phyloP scores from a whole-genome alignment of 2,888 invertebrate genomes.

The Agrilus cyanescens region DNA sequence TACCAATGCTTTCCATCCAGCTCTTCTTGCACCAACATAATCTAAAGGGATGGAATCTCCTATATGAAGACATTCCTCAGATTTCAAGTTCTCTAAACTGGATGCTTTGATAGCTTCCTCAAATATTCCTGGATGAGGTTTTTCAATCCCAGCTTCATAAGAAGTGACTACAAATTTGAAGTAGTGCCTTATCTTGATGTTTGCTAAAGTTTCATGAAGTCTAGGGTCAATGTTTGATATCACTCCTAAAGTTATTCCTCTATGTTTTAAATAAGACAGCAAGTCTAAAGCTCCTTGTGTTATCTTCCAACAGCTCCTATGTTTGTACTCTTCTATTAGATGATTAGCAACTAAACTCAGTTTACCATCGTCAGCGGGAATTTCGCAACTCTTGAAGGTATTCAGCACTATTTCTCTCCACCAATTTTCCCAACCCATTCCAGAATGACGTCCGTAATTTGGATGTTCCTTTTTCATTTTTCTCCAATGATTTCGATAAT shows the following conservation, averaged over 20 bases:
- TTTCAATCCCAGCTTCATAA: constrained; percentile 58
- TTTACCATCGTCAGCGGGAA: constrained; percentile 30
- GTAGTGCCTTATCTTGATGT: constrained; percentile 52
- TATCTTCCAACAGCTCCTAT: constrained; percentile 60
- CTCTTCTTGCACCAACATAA: constrained; percentile 60
- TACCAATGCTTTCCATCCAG: constrained; percentile 55
- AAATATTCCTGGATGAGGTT: constrained; percentile 68
- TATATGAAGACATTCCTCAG: constrained; percentile 64
- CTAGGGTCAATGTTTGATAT: constrained; percentile 86
- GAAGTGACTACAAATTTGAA: constrained; percentile 76
- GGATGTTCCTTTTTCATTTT: constrained; percentile 58
- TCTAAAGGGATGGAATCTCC: constrained; percentile 70
- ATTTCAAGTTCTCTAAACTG: constrained; percentile 33
- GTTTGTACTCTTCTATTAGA: constrained; percentile 59
- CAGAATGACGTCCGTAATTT: constrained; percentile 62
- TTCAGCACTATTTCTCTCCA: constrained; percentile 60
- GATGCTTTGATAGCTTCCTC: constrained; percentile 44
- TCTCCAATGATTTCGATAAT: constrained; percentile 55
- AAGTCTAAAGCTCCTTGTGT: constrained; percentile 53
- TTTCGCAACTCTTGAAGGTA: constrained; percentile 48
- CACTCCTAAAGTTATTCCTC: constrained; percentile 50
- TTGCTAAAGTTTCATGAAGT: constrained; percentile 52
- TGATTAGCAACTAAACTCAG: constrained; percentile 42
- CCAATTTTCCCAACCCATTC: constrained; percentile 69
- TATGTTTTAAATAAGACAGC: constrained; percentile 45